A percentile compares a stretch with the other conserved stretches of the same genome.
phyloP scores from a whole-genome alignment of 2,797 vertebrate species.

The Xiphorhynchus erythropygius region DNA sequence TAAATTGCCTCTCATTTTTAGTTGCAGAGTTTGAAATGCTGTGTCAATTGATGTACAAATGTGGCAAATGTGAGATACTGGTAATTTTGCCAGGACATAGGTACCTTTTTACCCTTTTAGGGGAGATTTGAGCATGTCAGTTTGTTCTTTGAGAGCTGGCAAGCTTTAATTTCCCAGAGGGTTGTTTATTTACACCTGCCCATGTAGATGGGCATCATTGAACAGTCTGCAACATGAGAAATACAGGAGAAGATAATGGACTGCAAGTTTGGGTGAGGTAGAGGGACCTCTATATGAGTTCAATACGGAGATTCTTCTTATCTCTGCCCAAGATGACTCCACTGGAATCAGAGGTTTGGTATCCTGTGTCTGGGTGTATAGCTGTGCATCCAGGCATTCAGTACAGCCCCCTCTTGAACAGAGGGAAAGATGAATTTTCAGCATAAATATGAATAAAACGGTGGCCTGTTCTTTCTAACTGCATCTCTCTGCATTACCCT shows the following conservation, averaged over 20 bases:
- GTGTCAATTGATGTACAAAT: not conserved
- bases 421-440: not conserved
- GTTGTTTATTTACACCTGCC: not conserved
- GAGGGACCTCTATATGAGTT: not conserved
- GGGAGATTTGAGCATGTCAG: not conserved
- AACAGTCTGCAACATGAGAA: not conserved
- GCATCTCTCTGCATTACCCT: not conserved
- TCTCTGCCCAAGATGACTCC: not conserved
- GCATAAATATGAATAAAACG: not conserved
- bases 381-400: not conserved
- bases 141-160: not conserved
- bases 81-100: not conserved
- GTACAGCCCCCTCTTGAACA: not conserved
- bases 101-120: not conserved
- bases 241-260: not conserved
- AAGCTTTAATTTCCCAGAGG: not conserved
- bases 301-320: not conserved
- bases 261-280: not conserved
- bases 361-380: fast-evolving
- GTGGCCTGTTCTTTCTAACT: not conserved
- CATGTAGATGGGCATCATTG: not conserved
- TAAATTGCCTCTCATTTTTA: not conserved
- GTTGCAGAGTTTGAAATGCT: not conserved
- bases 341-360: not conserved
- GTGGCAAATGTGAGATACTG: not conserved